These are phyloP conservation scores for Eupithecia subumbrata DNA, from an alignment of 2,888 invertebrate species.

Conservation along the genomic window DNA sequence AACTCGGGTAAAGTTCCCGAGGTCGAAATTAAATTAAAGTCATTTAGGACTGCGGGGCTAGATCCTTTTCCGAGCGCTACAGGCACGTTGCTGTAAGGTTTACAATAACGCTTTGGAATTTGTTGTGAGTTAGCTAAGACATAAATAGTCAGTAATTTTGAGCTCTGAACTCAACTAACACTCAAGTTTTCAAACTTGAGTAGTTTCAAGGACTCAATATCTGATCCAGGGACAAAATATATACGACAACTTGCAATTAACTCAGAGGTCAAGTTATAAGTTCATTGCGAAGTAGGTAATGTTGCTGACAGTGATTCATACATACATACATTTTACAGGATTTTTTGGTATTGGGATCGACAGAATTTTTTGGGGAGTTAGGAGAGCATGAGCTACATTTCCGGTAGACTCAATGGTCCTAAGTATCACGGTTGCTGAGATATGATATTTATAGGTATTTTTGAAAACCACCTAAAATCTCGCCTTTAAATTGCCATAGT, in stretches of 20 bases:
- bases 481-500: too few species aligned
- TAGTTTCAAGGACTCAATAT: neutral
- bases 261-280: neutral
- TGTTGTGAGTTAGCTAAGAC: neutral
- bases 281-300: neutral
- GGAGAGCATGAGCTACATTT: too few species aligned
- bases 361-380: too few species aligned
- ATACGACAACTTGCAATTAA: neutral
- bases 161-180: neutral
- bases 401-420: too few species aligned
- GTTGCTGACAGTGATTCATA: neutral
- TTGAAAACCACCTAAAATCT: too few species aligned
- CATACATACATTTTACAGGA: neutral
- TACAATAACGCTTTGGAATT: neutral
- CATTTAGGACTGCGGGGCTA: conserved; percentile 36
- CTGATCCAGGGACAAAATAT: neutral
- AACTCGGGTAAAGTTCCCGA: conserved; percentile 37
- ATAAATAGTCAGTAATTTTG: conserved; percentile 1
- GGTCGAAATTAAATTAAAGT: conserved; percentile 45
- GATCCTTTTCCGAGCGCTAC: conserved; percentile 24
- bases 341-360: too few species aligned
- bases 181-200: neutral
- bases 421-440: too few species aligned
- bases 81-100: conserved; percentile 31
- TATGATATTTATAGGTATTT: too few species aligned